phyloP scores from a whole-genome alignment of 2,113 vertebrate species.

The Hemichromis elongatus region DNA sequence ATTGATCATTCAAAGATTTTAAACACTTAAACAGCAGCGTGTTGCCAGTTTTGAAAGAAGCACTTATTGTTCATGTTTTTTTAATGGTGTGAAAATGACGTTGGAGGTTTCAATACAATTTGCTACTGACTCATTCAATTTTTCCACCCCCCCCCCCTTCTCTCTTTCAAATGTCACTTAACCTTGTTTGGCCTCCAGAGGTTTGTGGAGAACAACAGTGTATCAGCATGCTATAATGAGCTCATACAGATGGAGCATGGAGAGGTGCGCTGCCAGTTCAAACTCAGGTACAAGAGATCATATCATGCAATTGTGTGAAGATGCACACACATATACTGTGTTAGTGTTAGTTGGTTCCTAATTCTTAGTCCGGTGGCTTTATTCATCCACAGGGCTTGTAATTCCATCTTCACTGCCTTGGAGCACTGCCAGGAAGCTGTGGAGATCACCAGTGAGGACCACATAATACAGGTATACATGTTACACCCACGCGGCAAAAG shows the following conservation, averaged over 20 bases:
- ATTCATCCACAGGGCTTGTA: constrained; percentile 82
- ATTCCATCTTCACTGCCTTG: constrained; percentile 88
- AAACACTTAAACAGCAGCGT: not conserved
- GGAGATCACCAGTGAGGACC: constrained; percentile 95
- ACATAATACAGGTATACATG: constrained; percentile 87
- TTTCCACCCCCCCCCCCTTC: not conserved
- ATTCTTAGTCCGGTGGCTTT: not conserved
- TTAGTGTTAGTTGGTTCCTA: not conserved
- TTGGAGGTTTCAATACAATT: not conserved
- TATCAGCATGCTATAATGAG: constrained; percentile 92
- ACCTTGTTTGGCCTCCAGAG: constrained; percentile 74
- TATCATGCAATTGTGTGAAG: not conserved
- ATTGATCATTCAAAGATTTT: not conserved
- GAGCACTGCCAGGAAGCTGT: constrained; percentile 93
- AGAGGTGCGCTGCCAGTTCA: constrained; percentile 92
- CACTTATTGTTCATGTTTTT: not conserved
- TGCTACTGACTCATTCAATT: constrained; percentile 20
- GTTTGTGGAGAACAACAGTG: constrained; percentile 87
- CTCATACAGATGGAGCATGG: constrained; percentile 90
- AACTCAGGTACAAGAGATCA: constrained; percentile 82
- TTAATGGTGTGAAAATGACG: constrained; percentile 9
- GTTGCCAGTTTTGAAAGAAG: not conserved
- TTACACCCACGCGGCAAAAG: not conserved
- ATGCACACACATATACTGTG: not conserved
- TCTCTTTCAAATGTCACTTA: constrained; percentile 3